phyloP scores from a whole-genome alignment of 2,113 vertebrate species.

The Reinhardtius hippoglossoides region DNA sequence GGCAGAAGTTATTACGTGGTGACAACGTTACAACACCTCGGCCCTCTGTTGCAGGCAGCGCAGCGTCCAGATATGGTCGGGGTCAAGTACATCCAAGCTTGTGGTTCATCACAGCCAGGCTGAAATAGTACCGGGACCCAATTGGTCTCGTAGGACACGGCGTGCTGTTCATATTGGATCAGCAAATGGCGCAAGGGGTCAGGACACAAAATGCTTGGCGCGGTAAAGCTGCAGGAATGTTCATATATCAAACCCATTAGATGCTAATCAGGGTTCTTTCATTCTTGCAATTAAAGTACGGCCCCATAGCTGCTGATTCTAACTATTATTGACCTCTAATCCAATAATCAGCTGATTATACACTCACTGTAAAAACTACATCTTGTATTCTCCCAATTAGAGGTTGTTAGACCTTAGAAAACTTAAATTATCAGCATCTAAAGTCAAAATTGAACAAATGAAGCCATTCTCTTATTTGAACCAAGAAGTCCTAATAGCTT shows the following conservation, averaged over 20 bases:
- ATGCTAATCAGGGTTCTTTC: neutral
- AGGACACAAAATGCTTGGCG: neutral
- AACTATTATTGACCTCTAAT: neutral
- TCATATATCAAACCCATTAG: neutral
- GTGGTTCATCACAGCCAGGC: slow-evolving; percentile 50
- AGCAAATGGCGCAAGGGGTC: neutral
- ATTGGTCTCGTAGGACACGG: slow-evolving; percentile 35
- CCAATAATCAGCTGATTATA: neutral
- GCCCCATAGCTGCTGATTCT: neutral
- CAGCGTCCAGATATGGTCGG: slow-evolving; percentile 49
- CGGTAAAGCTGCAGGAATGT: neutral
- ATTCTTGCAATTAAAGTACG: neutral
- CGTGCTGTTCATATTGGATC: slow-evolving; percentile 4
- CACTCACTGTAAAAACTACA: neutral
- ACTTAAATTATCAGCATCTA: neutral
- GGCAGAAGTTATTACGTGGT: slow-evolving; percentile 61
- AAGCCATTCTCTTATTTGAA: neutral
- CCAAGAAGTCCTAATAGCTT: too few species aligned
- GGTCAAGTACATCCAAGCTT: slow-evolving; percentile 56
- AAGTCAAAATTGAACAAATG: neutral
- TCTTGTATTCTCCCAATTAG: neutral
- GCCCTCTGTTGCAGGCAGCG: slow-evolving; percentile 24
- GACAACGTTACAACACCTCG: slow-evolving; percentile 62
- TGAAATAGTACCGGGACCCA: slow-evolving; percentile 52
- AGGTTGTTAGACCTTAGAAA: neutral